Base-by-base conservation (phyloP, 2,797 vertebrate genomes). In the Neosalanx taihuensis region DNA sequence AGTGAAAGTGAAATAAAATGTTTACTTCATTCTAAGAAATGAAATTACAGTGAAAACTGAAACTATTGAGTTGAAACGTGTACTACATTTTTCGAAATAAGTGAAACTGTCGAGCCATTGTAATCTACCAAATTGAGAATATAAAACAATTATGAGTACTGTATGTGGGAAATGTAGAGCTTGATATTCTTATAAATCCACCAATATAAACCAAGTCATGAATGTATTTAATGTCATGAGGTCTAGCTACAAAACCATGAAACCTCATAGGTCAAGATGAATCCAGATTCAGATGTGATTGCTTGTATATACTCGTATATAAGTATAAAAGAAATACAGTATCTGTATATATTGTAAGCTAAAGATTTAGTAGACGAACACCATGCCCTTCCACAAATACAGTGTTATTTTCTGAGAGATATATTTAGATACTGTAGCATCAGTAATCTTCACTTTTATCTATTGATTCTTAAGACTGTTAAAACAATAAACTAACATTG, bases 321-420 rank as follows among this genome's bases (percentile, higher is more conserved):
- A 78, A 90, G 76, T 85, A 78, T 75, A 79, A 82, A 82, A 83
- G 79, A 82, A 83, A 83, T 76, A 71, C 82, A 81, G 74, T 86
- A 78, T 89, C 74, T 90, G 87, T 91, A 91, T 88, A 90, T 91
- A 89, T 83, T 87, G 83, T 89, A 77, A 86, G 76, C 77, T 77
- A 88, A 85, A 89, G 88, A 89, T 86, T 79, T 84, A 88, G 86
- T 85, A 79, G 76, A 72, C 77, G 77, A 85, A 83, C 79, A 41
- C 74, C 46, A 67, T 79, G 83, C 83, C 85, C 81, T 85, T 87
- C 89, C 62, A 83, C 84, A 86, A 81, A 83, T 79, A 86, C 87
- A 90, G 88, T 89, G 84, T 92, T 94, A 90, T 91, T 88, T 88
- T 90, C 83, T 88, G 85, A 90, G 81, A 93, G 84, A 88, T 91